phyloP scores from a whole-genome alignment of 2,888 invertebrate genomes.

The Leptopterna dolabrata region DNA sequence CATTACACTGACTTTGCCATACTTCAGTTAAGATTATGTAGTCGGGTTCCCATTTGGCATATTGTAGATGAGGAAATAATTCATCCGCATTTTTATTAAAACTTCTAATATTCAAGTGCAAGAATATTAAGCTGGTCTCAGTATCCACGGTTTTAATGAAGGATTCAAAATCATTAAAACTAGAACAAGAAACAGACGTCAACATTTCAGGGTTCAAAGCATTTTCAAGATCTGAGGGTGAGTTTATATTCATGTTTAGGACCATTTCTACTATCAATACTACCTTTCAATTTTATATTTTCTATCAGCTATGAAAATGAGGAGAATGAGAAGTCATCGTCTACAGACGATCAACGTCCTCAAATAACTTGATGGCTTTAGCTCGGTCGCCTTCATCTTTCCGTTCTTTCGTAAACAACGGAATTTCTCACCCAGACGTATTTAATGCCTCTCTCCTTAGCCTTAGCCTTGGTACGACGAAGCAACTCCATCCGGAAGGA shows the following conservation, averaged over 20 bases:
- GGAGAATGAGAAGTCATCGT: no score
- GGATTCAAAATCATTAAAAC: not conserved
- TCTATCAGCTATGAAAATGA: no score
- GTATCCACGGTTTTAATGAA: no score
- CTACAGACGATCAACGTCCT: not conserved
- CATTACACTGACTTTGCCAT: no score
- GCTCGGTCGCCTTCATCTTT: not conserved
- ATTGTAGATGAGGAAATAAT: not conserved
- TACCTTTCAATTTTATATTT: no score
- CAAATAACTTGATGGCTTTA: not conserved
- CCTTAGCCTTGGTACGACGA: not conserved
- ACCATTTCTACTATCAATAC: no score
- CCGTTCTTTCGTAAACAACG: not conserved
- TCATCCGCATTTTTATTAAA: not conserved
- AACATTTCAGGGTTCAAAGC: no score
- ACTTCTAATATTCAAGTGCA: not conserved
- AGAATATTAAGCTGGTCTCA: no score
- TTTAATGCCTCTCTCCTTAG: not conserved
- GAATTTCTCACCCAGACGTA: not conserved
- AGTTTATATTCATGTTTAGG: no score
- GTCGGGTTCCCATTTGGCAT: not conserved
- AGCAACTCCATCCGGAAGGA: not conserved
- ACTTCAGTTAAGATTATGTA: not conserved
- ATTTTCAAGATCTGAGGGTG: no score
- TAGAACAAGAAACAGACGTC: no score